Conservation (phyloP, 35 echinoderm and acorn worm genomes). For the Anneissia japonica region DNA sequence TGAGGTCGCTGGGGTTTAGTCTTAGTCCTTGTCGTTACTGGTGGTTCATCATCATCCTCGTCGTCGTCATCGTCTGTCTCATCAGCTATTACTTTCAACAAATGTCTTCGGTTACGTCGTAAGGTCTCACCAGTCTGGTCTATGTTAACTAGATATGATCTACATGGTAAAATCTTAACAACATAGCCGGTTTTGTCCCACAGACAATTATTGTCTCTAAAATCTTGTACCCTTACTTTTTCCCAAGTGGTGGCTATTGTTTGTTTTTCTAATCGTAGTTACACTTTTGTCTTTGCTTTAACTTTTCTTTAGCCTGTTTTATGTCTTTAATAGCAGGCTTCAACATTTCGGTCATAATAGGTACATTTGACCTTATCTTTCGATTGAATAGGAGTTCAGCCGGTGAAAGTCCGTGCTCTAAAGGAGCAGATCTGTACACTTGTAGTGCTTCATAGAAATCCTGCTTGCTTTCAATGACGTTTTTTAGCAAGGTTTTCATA, state of each 20-base stretch:
- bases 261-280: background rate
- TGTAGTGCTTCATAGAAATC: constrained; percentile 20
- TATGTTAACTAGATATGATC: background rate
- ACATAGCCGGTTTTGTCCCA: background rate
- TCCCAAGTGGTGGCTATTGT: background rate
- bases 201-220: background rate
- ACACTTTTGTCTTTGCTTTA: background rate
- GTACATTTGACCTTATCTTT: constrained; percentile 16
- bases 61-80: background rate
- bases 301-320: background rate
- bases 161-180: background rate
- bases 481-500: constrained; percentile 41
- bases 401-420: constrained; percentile 33
- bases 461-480: background rate
- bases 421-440: constrained; percentile 11
- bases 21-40: background rate
- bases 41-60: background rate
- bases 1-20: background rate
- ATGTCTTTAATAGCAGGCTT: background rate
- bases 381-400: constrained; percentile 40
- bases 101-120: too few species aligned
- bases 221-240: background rate
- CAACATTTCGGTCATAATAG: background rate
- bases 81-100: background rate
- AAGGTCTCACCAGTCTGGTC: background rate